Percentiles rank a stretch among this genome's conserved stretches.
Conservation (phyloP, 2,113 vertebrate species). For the Mormyrus lacerda region DNA sequence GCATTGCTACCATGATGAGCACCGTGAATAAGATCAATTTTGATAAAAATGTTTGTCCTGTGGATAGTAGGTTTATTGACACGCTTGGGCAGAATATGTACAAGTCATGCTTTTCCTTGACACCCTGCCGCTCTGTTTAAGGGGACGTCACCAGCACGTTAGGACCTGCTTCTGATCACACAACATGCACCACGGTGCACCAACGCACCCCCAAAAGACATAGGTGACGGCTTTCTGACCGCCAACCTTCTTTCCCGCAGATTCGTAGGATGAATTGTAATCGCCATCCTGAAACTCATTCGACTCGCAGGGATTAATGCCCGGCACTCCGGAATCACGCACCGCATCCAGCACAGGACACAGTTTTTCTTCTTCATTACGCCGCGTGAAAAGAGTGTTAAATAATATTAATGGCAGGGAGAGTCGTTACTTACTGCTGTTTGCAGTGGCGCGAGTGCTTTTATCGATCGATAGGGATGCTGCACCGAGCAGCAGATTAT, state of each 20-base stretch:
- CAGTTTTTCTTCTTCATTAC: conserved; percentile 90
- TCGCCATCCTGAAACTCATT: neutral
- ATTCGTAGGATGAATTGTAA: conserved; percentile 15
- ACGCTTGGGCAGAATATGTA: neutral
- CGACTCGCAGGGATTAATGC: neutral
- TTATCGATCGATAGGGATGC: conserved; percentile 89
- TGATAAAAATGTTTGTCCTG: neutral
- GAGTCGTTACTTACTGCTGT: conserved; percentile 87
- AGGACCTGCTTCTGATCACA: neutral
- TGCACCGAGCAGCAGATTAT: conserved; percentile 75
- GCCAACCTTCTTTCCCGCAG: neutral
- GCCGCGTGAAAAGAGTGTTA: conserved; percentile 80
- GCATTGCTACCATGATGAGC: neutral
- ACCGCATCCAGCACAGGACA: conserved; percentile 41
- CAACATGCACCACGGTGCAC: neutral
- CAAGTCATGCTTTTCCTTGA: neutral
- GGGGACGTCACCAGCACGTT: neutral
- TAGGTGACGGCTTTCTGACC: neutral
- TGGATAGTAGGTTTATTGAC: neutral
- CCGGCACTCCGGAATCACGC: neutral
- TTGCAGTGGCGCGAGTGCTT: conserved; percentile 84
- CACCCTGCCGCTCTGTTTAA: neutral
- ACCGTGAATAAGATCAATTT: neutral
- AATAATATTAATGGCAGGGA: conserved; percentile 98
- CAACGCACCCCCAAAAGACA: neutral